These are phyloP conservation scores for Sinodicranocentrus sp. DNA, from an alignment of 2,888 invertebrate species.

Conservation along the genomic window DNA sequence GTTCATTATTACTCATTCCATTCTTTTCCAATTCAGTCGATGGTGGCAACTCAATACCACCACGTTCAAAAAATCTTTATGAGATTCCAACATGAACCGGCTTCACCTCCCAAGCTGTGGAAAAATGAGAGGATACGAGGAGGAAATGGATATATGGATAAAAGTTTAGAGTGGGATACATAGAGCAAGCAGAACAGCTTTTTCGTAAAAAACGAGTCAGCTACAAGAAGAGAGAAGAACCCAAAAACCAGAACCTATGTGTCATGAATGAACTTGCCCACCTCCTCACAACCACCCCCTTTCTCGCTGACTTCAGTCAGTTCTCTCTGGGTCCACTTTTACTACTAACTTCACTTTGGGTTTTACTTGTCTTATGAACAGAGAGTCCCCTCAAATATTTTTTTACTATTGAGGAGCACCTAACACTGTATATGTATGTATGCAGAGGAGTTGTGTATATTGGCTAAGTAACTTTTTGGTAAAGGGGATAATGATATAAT, in stretches of 20 bases:
- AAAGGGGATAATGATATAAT: constrained; percentile 32
- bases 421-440: neutral
- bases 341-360: constrained; percentile 47
- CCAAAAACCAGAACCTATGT: constrained; percentile 63
- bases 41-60: constrained; percentile 1
- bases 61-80: too few relatives aligned
- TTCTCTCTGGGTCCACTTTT: constrained; percentile 35
- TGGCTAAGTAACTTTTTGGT: neutral
- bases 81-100: too few relatives aligned
- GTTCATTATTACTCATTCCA: constrained; percentile 57
- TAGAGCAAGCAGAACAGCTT: constrained; percentile 4
- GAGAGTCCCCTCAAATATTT: constrained; percentile 19
- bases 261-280: constrained; percentile 72
- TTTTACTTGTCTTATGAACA: neutral
- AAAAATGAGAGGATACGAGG: too few relatives aligned
- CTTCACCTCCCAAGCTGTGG: neutral
- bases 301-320: constrained; percentile 18
- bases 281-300: constrained; percentile 51
- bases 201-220: neutral
- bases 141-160: neutral
- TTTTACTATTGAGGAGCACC: constrained; percentile 25
- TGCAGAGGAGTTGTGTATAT: constrained; percentile 21
- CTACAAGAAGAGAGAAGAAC: constrained; percentile 15
- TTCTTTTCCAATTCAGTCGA: constrained; percentile 38
- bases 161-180: neutral